These are phyloP conservation scores for Julus scanicus DNA, from an alignment of 2,888 invertebrate species.

Conservation along the genomic window DNA sequence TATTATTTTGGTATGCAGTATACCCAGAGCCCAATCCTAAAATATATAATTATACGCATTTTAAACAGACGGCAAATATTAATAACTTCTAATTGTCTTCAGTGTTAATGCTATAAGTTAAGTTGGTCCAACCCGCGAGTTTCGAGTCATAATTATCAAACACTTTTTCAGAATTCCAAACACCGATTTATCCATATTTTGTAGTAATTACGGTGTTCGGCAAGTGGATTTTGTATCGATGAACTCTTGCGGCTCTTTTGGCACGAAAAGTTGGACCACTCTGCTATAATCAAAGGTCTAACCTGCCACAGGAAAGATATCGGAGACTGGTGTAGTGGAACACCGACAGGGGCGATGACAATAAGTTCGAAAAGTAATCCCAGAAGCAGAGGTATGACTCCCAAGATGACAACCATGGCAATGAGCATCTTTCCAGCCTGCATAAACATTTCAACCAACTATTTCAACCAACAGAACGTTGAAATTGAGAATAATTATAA, in stretches of 20 bases:
- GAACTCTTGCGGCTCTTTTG: too few relatives aligned
- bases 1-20: conserved; percentile 96
- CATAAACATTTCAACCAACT: too few relatives aligned
- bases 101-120: neutral
- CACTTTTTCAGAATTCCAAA: too few relatives aligned
- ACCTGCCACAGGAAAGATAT: conserved; percentile 71
- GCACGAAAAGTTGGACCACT: too few relatives aligned
- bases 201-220: too few relatives aligned
- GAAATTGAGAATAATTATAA: neutral
- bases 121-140: too few relatives aligned
- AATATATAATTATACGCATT: conserved; percentile 52
- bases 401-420: conserved; percentile 77
- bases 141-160: too few relatives aligned
- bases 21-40: conserved; percentile 97
- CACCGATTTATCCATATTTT: too few relatives aligned
- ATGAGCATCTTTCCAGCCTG: conserved; percentile 79
- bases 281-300: too few relatives aligned
- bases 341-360: conserved; percentile 87
- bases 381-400: conserved; percentile 90
- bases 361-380: conserved; percentile 92
- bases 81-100: neutral
- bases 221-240: too few relatives aligned
- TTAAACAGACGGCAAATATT: neutral
- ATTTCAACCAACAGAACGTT: conserved; percentile 38
- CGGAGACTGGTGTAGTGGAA: conserved; percentile 90